phyloP scores from a whole-genome alignment of 2,113 vertebrate genomes.

The Rattus norvegicus region GRCr8 NC_086021.1:157954501-157955000 shows the following conservation, averaged over 20 bases:
- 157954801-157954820: too few species aligned
- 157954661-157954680: neutral
- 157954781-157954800: neutral
- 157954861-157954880: too few species aligned
- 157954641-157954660: neutral
- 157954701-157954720: neutral
- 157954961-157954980: too few species aligned
- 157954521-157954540: neutral
- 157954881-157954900: too few species aligned
- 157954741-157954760: neutral
- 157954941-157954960: too few species aligned
- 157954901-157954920: too few species aligned
- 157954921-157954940: too few species aligned
- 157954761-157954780: neutral
- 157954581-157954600: neutral
- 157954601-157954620: neutral
- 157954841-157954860: too few species aligned
- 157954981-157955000: too few species aligned
- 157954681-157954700: neutral
- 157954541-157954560: too few species aligned
- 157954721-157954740: neutral
- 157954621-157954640: neutral
- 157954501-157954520: neutral
- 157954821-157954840: too few species aligned
- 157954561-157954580: neutral